Base-by-base conservation (phyloP, 2,888 invertebrate genomes). In the Mimachlamys varia region DNA sequence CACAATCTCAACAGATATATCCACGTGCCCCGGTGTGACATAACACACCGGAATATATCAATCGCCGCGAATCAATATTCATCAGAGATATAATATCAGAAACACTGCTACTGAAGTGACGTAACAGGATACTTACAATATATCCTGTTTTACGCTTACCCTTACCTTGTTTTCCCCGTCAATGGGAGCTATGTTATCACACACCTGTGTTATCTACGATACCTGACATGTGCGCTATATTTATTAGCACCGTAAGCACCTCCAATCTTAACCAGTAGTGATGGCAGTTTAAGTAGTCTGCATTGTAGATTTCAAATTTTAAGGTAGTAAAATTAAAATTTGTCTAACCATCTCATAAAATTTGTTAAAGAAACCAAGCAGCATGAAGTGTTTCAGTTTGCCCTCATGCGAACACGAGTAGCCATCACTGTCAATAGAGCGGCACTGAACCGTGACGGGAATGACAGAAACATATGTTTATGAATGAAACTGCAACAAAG, bases 231-330 rank as follows among this genome's bases (percentile, higher is more conserved):
- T 76, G 33, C 15, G 76, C 15, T 76, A 33, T 76, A 76, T 76
- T 76, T 76, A 76, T 76, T 76, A 76, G 27, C 33, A 76, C 5
- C 76, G 33, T 76, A 76, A 76, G 76, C 76, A 76, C 76, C 33
- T 33, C 2, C 33, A 33, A 33, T 76, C 27, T 58, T 76, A 76
- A 76, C 76, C 76, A 76, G 33, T 27, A 27, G 76, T 76, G 27
- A 76, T 76, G 76, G 76, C 22, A 33, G 76, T 76, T 76, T 76
- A 76, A 76, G 27, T 76, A 76, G 76, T 76, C 76, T 76, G 76
- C 76, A 76, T 76, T 76, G 76, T 76, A 76, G 33, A 76, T 76
- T 76, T 76, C 76, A 76, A 76, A 76, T 76, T 76, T 76, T 76
- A 76, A 33, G 27, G 76, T 33, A 76, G 33, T 76, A 33, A 76